A percentile compares a stretch with the other conserved stretches of the same genome.
Evolutionary conservation across 2,113 vertebrate genomes (phyloP).

Genomic region (Phalacrocorax pelagicus): DNA sequence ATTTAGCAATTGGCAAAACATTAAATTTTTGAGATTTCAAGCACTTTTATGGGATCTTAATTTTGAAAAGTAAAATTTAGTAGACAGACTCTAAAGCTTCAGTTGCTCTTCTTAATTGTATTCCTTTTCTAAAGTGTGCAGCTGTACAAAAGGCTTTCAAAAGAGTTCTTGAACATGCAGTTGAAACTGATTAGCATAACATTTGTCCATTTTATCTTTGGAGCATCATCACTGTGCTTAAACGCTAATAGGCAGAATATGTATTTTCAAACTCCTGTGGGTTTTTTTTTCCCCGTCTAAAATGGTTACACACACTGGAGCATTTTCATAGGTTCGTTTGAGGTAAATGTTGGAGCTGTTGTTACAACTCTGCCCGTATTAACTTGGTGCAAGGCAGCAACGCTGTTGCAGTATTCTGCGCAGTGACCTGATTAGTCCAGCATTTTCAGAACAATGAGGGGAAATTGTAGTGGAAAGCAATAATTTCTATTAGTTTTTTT

Average conservation of each 20-base stretch:
- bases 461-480: neutral
- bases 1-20: conserved; percentile 41
- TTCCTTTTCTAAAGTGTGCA: neutral
- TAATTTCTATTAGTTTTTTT: neutral
- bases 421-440: neutral
- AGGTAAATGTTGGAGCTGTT: neutral
- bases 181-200: neutral
- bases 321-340: neutral
- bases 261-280: neutral
- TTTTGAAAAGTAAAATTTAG: conserved; percentile 27
- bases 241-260: neutral
- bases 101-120: neutral
- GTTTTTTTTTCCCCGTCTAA: neutral
- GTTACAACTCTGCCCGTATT: neutral
- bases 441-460: neutral
- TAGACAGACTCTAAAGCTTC: neutral
- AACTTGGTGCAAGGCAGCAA: neutral
- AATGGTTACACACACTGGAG: neutral
- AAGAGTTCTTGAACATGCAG: neutral
- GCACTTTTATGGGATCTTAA: neutral
- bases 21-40: conserved; percentile 19
- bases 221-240: neutral
- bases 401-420: neutral
- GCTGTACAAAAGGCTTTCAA: neutral
- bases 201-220: neutral